phyloP scores from a whole-genome alignment of 2,113 vertebrate species.

The Helogale parvula region DNA sequence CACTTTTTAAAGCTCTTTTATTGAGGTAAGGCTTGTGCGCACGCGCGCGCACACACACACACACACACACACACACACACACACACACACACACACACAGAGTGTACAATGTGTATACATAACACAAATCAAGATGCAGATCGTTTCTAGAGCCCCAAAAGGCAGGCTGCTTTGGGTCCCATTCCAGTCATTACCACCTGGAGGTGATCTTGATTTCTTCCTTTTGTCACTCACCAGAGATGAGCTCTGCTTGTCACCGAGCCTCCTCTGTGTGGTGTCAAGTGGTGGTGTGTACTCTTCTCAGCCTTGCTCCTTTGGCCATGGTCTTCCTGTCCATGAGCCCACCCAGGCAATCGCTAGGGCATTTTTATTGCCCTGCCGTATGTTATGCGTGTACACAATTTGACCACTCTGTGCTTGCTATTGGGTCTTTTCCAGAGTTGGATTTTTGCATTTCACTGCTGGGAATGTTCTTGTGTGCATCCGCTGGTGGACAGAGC shows the following conservation, averaged over 20 bases:
- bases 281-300: accelerated
- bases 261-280: not conserved
- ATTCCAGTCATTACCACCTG: not conserved
- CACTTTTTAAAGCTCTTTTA: not conserved
- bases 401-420: not conserved
- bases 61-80: no score
- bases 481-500: accelerated
- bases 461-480: not conserved
- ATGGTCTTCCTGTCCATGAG: not conserved
- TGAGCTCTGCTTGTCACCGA: not conserved
- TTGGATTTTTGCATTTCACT: not conserved
- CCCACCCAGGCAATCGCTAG: accelerated
- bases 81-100: not conserved
- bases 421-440: not conserved
- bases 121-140: not conserved
- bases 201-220: not conserved
- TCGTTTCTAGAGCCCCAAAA: not conserved
- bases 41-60: not conserved
- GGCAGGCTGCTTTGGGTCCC: not conserved
- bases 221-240: not conserved
- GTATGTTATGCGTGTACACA: not conserved
- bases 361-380: not conserved
- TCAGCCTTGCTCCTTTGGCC: not conserved
- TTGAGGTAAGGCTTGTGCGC: not conserved
- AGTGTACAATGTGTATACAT: not conserved